Conservation (phyloP, 2,888 invertebrate species). For the Caradrina kadenii region DNA sequence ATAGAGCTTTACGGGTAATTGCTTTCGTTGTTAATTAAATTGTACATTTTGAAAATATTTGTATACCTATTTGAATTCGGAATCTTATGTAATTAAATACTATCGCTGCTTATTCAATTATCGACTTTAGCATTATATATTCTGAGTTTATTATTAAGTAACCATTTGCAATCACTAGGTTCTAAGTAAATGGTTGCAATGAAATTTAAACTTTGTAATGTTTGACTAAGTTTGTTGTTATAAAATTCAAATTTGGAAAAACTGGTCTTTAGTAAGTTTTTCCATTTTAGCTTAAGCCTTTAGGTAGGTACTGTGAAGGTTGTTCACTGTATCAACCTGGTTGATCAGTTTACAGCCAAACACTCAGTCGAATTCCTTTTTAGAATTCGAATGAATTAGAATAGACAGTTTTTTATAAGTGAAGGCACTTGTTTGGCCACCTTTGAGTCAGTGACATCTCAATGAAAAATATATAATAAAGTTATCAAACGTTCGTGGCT, state of each 20-base stretch:
- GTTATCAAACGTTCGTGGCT: too few relatives aligned
- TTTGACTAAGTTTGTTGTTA: background rate
- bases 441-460: too few relatives aligned
- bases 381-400: too few relatives aligned
- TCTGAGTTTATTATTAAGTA: too few relatives aligned
- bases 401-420: too few relatives aligned
- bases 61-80: background rate
- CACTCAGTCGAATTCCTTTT: too few relatives aligned
- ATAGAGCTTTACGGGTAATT: constrained; percentile 25
- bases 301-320: too few relatives aligned
- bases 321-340: too few relatives aligned
- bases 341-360: too few relatives aligned
- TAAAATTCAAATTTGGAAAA: background rate
- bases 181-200: background rate
- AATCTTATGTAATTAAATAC: background rate
- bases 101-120: background rate
- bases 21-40: constrained; percentile 45
- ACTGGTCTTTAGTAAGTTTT: background rate
- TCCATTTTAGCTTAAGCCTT: background rate
- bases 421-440: too few relatives aligned
- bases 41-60: constrained; percentile 22
- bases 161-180: too few relatives aligned
- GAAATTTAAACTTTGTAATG: background rate
- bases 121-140: background rate
- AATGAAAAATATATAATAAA: too few relatives aligned